These are phyloP conservation scores for Ochotona curzoniae DNA, from an alignment of 2,113 vertebrate genomes.

Conservation along the genomic window DNA sequence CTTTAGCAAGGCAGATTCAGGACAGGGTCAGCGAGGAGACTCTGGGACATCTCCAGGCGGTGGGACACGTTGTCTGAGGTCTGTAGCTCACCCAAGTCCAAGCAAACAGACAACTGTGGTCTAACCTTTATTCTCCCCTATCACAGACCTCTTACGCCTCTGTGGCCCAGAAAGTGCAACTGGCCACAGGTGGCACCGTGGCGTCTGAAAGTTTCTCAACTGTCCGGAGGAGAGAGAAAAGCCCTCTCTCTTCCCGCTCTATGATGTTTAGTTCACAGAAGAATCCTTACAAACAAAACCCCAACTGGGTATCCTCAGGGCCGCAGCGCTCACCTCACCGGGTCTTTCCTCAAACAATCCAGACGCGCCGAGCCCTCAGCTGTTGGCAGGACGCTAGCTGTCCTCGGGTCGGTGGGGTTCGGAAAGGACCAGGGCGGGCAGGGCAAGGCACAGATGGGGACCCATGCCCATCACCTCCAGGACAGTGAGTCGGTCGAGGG, in stretches of 20 bases:
- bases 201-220: background rate
- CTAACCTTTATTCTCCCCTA: background rate
- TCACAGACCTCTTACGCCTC: background rate
- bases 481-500: background rate
- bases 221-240: background rate
- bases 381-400: background rate
- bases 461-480: slow-evolving; percentile 25
- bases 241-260: background rate
- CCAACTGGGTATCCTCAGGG: background rate
- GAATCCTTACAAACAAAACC: background rate
- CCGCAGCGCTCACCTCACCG: slow-evolving; percentile 66
- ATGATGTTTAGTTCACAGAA: background rate
- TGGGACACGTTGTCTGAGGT: background rate
- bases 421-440: background rate
- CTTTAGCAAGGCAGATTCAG: background rate
- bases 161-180: background rate
- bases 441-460: background rate
- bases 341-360: background rate
- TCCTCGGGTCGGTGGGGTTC: background rate
- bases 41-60: background rate
- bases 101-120: background rate
- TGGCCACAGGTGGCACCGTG: background rate
- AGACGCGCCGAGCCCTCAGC: background rate
- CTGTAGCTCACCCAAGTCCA: background rate
- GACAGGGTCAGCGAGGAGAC: background rate